These are phyloP conservation scores for Catamblyrhynchus diadema DNA, from an alignment of 2,797 vertebrate species.

Conservation along the genomic window DNA sequence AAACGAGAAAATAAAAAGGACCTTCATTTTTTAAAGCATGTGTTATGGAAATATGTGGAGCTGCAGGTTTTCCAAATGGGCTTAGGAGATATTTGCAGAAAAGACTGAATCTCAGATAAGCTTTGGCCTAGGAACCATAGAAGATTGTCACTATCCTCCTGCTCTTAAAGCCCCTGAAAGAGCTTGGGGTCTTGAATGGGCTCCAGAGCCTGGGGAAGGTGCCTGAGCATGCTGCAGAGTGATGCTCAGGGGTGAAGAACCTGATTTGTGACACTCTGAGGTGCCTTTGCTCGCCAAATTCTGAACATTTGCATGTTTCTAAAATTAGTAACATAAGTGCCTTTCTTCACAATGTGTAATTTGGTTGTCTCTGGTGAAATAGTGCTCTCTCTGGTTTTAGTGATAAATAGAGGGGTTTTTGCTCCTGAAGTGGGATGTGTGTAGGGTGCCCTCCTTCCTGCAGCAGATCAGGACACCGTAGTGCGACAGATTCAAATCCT, in stretches of 20 bases:
- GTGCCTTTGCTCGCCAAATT: not conserved
- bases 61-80: not conserved
- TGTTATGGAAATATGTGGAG: not conserved
- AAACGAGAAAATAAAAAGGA: not conserved
- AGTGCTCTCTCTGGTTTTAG: not conserved
- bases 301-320: not conserved
- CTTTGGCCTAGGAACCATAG: not conserved
- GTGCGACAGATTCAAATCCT: not conserved
- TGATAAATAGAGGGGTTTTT: not conserved
- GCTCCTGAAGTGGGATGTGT: not conserved
- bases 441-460: not conserved
- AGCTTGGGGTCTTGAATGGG: not conserved
- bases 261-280: not conserved
- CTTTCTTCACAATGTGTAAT: not conserved
- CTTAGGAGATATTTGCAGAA: not conserved
- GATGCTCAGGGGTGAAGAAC: not conserved
- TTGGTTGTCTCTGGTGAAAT: not conserved
- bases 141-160: not conserved
- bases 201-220: not conserved
- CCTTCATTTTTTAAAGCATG: not conserved
- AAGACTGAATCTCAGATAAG: not conserved
- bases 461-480: not conserved
- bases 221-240: fast-evolving
- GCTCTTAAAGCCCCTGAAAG: not conserved
- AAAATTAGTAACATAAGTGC: not conserved